A percentile compares a stretch with the other conserved stretches of the same genome.
These are phyloP conservation scores for Potorous gilbertii DNA, from an alignment of 2,797 vertebrate species.

Conservation along the genomic window DNA sequence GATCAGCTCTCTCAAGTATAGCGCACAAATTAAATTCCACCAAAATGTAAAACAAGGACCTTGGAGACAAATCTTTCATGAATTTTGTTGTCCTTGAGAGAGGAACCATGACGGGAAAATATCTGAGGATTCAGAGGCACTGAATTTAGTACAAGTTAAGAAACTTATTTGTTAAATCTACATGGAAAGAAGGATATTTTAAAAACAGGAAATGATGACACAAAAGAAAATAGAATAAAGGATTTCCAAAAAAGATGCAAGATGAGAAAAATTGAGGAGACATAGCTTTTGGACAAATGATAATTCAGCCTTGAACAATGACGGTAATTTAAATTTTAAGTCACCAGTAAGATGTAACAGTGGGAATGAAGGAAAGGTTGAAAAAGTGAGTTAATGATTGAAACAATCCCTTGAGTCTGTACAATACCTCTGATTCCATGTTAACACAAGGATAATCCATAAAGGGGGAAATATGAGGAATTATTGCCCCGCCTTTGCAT, in stretches of 20 bases:
- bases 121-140: neutral
- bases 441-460: conserved; percentile 11
- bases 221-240: conserved; percentile 20
- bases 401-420: neutral
- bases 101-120: neutral
- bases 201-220: neutral
- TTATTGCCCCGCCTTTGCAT: neutral
- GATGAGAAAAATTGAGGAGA: neutral
- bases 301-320: neutral
- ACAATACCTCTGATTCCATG: neutral
- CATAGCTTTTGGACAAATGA: neutral
- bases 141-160: conserved; percentile 36
- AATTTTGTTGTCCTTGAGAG: neutral
- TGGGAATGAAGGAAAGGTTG: conserved; percentile 32
- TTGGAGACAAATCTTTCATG: neutral
- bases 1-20: conserved; percentile 25
- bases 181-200: conserved; percentile 31
- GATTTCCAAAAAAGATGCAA: conserved; percentile 34
- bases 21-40: conserved; percentile 41
- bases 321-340: conserved; percentile 1
- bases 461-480: conserved; percentile 17
- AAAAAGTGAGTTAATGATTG: conserved; percentile 40
- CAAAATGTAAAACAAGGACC: conserved; percentile 17
- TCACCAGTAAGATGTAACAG: conserved; percentile 35
- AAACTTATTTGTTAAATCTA: conserved; percentile 15